Conservation (phyloP, 2,797 vertebrate genomes). For the Paedocypris micromegethes region DNA sequence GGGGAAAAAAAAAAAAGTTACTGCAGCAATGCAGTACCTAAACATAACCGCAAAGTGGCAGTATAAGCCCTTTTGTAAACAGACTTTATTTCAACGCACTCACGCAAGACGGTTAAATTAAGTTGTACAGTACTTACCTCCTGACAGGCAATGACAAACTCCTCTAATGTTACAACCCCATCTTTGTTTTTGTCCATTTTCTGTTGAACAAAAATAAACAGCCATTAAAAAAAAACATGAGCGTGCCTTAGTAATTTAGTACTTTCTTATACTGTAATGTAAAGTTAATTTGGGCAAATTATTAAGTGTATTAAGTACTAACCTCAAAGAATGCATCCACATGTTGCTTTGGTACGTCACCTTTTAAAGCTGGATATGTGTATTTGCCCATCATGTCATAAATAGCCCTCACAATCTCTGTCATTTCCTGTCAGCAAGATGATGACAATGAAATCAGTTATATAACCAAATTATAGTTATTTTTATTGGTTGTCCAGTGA, state of each 20-base stretch:
- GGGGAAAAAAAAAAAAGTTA: conserved; percentile 33
- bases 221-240: no score
- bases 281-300: no score
- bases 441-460: conserved; percentile 13
- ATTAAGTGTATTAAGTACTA: neutral
- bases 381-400: conserved; percentile 99
- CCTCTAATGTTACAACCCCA: conserved; percentile 92
- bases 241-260: no score
- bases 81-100: neutral
- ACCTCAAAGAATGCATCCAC: conserved; percentile 97
- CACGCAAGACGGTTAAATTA: neutral
- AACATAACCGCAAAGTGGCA: conserved; percentile 31
- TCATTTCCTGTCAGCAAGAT: conserved; percentile 84
- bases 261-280: no score
- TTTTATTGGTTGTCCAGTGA: neutral
- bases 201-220: conserved; percentile 56
- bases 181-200: conserved; percentile 99
- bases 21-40: neutral
- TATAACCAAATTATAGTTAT: neutral
- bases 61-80: conserved; percentile 2
- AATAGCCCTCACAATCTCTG: conserved; percentile 94
- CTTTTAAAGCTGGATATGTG: conserved; percentile 90
- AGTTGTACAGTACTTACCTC: conserved; percentile 71
- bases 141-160: conserved; percentile 92
- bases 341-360: conserved; percentile 89